These are phyloP conservation scores for Bombus affinis DNA, from an alignment of 1,140 invertebrate species.

Conservation along the genomic window DNA sequence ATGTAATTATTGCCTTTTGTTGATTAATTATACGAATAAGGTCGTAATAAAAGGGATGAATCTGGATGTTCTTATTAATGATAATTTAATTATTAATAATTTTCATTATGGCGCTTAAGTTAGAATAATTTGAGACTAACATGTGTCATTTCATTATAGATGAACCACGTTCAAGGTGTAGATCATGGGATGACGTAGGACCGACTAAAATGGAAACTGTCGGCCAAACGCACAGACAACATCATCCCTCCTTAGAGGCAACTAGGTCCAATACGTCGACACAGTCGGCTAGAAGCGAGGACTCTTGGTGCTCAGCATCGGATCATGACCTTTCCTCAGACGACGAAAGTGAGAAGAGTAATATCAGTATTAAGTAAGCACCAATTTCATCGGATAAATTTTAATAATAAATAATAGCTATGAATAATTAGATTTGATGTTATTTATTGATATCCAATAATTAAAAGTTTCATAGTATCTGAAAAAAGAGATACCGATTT, in stretches of 20 bases:
- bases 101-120: not conserved
- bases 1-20: not conserved
- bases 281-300: conserved; percentile 83
- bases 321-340: conserved; percentile 85
- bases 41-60: not conserved
- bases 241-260: conserved; percentile 77
- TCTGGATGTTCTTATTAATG: not conserved
- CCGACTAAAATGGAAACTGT: conserved; percentile 79
- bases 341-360: conserved; percentile 85
- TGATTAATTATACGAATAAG: not conserved
- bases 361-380: conserved; percentile 84
- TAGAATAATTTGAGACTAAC: not conserved
- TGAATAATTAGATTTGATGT: no score
- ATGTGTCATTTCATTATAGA: conserved; percentile 76
- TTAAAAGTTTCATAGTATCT: not conserved
- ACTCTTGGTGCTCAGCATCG: conserved; percentile 85
- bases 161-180: conserved; percentile 84
- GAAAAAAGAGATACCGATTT: not conserved
- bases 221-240: conserved; percentile 71
- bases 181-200: conserved; percentile 84
- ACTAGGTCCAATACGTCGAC: conserved; percentile 79
- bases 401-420: not conserved
- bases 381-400: no score
- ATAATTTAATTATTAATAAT: not conserved
- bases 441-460: not conserved